These are phyloP conservation scores for Thalassophryne amazonica DNA, from an alignment of 2,797 vertebrate species.

Conservation along the genomic window DNA sequence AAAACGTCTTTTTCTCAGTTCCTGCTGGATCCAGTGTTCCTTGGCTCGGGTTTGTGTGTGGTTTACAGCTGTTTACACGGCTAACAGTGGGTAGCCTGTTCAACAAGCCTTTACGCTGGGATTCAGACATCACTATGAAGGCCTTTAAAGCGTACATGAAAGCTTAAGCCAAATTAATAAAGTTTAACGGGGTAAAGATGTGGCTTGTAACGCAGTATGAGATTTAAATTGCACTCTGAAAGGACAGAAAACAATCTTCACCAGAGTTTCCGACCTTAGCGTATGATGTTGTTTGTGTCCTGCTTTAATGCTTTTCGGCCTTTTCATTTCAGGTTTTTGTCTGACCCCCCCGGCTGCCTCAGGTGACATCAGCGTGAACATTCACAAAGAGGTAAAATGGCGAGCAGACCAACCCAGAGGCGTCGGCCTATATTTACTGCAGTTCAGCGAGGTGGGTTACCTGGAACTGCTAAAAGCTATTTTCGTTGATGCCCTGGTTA, in stretches of 20 bases:
- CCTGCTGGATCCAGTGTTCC: conserved; percentile 9
- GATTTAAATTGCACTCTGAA: conserved; percentile 41
- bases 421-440: conserved; percentile 2
- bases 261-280: conserved; percentile 34
- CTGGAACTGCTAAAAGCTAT: conserved; percentile 46
- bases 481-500: conserved; percentile 43
- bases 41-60: conserved; percentile 39
- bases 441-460: conserved; percentile 20
- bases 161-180: conserved; percentile 72
- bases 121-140: conserved; percentile 25
- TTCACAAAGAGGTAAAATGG: conserved; percentile 33
- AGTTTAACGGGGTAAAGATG: conserved; percentile 66
- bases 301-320: not conserved
- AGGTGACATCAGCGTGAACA: conserved; percentile 9
- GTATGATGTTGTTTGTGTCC: conserved; percentile 23
- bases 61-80: conserved; percentile 62
- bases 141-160: conserved; percentile 64
- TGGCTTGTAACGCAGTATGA: conserved; percentile 43
- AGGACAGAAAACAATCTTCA: conserved; percentile 39
- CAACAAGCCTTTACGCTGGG: conserved; percentile 38
- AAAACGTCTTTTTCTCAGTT: not conserved
- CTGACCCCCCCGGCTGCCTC: not conserved
- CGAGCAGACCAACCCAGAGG: conserved; percentile 19
- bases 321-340: not conserved
- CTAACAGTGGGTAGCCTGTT: conserved; percentile 55